Conservation (phyloP, 1,140 invertebrate species). For the Papilio xuthus region DNA sequence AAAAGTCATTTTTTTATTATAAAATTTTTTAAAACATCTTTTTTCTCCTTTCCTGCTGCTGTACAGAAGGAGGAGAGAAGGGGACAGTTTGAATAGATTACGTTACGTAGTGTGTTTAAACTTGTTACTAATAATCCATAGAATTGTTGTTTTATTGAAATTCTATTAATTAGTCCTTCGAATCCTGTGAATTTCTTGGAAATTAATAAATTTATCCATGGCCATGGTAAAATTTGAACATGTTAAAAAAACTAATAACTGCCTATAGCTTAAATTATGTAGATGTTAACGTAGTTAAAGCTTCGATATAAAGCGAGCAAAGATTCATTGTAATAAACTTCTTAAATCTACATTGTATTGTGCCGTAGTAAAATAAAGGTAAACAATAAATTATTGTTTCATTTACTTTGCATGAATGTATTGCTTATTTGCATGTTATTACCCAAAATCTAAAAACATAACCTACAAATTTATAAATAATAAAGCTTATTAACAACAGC, state of each 20-base stretch:
- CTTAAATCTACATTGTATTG: constrained; percentile 53
- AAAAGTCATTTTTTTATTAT: constrained; percentile 50
- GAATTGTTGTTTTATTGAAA: constrained; percentile 68
- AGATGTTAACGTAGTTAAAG: constrained; percentile 62
- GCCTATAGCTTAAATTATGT: constrained; percentile 68
- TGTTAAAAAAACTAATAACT: constrained; percentile 60
- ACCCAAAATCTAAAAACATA: constrained; percentile 25
- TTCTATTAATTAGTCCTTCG: constrained; percentile 59
- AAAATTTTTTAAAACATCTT: constrained; percentile 55
- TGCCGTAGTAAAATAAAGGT: constrained; percentile 73
- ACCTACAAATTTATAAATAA: constrained; percentile 27
- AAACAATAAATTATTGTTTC: constrained; percentile 62
- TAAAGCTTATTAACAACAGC: constrained; percentile 43
- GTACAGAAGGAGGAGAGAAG: constrained; percentile 76
- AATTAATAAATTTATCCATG: constrained; percentile 57
- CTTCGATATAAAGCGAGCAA: constrained; percentile 59
- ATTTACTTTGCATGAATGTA: constrained; percentile 58
- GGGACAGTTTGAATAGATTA: constrained; percentile 75
- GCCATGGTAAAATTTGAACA: constrained; percentile 66
- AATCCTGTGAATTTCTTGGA: constrained; percentile 53
- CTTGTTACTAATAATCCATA: constrained; percentile 60
- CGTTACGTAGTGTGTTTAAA: constrained; percentile 65
- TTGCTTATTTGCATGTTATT: constrained; percentile 43
- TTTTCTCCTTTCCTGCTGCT: constrained; percentile 80
- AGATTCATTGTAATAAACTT: constrained; percentile 64